Conservation (phyloP, 2,113 vertebrate genomes). For the Phalacrocorax brasilianus region DNA sequence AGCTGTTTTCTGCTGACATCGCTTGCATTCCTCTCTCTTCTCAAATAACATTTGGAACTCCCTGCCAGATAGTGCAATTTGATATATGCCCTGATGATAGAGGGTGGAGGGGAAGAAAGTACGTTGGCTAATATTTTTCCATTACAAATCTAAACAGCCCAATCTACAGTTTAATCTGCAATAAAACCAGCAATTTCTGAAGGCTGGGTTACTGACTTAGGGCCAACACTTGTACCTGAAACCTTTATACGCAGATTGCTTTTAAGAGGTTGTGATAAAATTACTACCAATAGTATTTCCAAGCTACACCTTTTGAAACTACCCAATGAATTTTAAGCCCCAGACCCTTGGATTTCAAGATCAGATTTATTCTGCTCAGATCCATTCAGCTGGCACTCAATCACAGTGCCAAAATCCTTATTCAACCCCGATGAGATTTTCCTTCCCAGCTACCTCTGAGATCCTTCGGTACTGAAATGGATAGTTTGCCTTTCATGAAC, state of each 20-base stretch:
- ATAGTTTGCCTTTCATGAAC: constrained; percentile 55
- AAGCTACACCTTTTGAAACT: constrained; percentile 4
- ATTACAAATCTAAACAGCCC: constrained; percentile 60
- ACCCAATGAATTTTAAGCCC: neutral
- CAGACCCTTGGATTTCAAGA: neutral
- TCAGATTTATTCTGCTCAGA: neutral
- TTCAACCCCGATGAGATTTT: constrained; percentile 13
- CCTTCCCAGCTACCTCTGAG: constrained; percentile 34
- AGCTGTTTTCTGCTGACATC: constrained; percentile 71
- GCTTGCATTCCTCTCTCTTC: constrained; percentile 63
- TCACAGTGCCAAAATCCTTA: constrained; percentile 30
- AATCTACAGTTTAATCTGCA: constrained; percentile 43
- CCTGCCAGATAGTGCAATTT: constrained; percentile 64
- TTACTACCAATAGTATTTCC: neutral
- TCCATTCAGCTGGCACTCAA: neutral
- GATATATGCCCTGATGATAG: constrained; percentile 66
- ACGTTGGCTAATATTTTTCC: constrained; percentile 72
- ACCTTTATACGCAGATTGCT: neutral
- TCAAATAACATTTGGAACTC: constrained; percentile 62
- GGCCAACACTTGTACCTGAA: constrained; percentile 5
- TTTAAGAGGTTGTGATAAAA: neutral
- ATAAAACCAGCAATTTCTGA: constrained; percentile 28
- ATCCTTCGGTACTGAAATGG: neutral
- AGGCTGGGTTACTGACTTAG: neutral
- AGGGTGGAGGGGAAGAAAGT: constrained; percentile 59